Evolutionary conservation across 2,113 vertebrate species (phyloP).

Genomic region (Cepphus grylle): DNA sequence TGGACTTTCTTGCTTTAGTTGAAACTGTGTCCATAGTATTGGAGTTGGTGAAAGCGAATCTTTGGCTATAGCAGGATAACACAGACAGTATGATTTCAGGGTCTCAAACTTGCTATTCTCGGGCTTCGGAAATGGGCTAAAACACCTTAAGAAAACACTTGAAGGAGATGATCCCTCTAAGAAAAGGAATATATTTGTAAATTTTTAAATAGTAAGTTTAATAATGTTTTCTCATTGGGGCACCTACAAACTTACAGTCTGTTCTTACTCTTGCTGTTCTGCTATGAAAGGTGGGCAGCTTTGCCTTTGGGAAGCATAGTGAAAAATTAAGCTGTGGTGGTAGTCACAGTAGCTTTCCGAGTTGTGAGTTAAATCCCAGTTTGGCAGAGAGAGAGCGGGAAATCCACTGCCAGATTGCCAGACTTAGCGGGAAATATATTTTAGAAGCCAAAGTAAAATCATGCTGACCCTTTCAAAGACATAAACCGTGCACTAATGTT

Average conservation of each 20-base stretch:
- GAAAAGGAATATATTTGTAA: background rate
- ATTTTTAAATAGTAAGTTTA: background rate
- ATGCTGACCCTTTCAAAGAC: background rate
- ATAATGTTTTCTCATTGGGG: background rate
- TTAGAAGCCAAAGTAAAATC: background rate
- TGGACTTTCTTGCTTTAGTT: background rate
- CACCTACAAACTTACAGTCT: background rate
- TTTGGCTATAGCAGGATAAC: background rate
- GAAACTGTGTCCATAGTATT: background rate
- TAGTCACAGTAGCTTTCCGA: background rate
- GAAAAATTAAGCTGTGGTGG: background rate
- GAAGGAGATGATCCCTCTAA: background rate
- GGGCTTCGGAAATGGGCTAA: background rate
- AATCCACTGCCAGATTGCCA: background rate
- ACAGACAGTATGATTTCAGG: background rate
- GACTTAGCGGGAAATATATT: background rate
- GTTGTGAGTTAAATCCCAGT: background rate
- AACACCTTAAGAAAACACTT: background rate
- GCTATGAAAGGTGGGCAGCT: background rate
- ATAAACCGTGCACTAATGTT: background rate
- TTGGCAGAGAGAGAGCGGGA: background rate
- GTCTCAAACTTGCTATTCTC: background rate
- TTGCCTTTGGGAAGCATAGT: background rate
- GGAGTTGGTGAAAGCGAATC: background rate
- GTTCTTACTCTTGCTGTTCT: background rate